A percentile compares a stretch with the other conserved stretches of the same genome.
Evolutionary conservation across 2,797 vertebrate species (phyloP).

Genomic region (Oryzias dopingdopingensis): DNA sequence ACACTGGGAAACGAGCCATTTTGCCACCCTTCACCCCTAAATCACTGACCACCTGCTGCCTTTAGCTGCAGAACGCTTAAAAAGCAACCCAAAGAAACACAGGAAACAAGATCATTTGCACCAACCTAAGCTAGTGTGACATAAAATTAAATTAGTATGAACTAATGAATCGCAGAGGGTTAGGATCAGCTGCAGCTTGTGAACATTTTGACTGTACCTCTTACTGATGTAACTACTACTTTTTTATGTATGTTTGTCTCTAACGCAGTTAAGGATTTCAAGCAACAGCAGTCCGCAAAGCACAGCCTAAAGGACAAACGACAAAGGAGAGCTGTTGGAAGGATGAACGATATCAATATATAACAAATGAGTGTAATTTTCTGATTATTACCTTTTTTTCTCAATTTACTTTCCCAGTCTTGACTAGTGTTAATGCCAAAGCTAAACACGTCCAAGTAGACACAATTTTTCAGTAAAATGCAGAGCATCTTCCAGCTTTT

Average conservation of each 20-base stretch:
- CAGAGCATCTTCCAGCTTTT: no score
- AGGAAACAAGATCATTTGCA: constrained; percentile 66
- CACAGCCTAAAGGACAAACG: no score
- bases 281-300: constrained; percentile 15
- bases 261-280: neutral
- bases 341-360: no score
- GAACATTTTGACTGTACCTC: constrained; percentile 5
- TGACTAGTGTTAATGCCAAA: no score
- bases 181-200: constrained; percentile 41
- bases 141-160: constrained; percentile 71
- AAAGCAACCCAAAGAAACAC: constrained; percentile 52
- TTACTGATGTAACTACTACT: neutral
- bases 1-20: constrained; percentile 63
- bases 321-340: constrained; percentile 17
- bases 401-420: no score
- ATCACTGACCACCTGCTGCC: constrained; percentile 68
- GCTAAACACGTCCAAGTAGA: no score
- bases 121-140: constrained; percentile 56
- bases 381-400: no score
- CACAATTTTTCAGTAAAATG: no score
- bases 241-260: constrained; percentile 4
- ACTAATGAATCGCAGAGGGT: constrained; percentile 49
- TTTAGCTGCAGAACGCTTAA: constrained; percentile 36
- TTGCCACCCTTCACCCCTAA: constrained; percentile 43
- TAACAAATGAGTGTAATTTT: no score